Percentiles rank a stretch among this genome's conserved stretches.
Evolutionary conservation across 2,113 vertebrate genomes (phyloP).

Genomic region (Cichladusa arquata): DNA sequence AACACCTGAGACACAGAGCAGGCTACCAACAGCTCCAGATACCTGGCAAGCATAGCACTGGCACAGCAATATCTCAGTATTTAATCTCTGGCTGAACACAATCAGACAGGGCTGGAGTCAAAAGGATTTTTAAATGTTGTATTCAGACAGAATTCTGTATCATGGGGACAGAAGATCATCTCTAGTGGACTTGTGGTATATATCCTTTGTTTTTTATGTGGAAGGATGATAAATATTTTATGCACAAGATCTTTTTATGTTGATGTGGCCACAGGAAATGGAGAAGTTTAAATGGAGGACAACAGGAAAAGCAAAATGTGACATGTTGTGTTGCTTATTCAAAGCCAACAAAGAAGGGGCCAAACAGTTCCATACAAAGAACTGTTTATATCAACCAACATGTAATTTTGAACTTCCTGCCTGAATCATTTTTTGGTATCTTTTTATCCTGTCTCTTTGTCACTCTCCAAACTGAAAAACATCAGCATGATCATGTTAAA

Average conservation of each 20-base stretch:
- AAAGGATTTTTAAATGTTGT: background rate
- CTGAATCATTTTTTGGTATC: background rate
- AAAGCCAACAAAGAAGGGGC: background rate
- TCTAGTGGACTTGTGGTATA: background rate
- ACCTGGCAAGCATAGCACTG: background rate
- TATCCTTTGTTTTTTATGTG: background rate
- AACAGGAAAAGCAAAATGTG: background rate
- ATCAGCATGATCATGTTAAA: background rate
- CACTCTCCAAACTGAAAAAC: background rate
- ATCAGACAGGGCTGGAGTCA: background rate
- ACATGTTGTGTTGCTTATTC: background rate
- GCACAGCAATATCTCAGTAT: accelerated
- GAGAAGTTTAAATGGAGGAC: slow-evolving; percentile 14
- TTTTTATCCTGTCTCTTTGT: slow-evolving; percentile 6
- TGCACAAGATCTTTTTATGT: background rate
- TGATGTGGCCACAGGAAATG: background rate
- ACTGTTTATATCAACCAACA: background rate
- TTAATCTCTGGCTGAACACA: background rate
- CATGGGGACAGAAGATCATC: background rate
- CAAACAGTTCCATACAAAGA: slow-evolving; percentile 3
- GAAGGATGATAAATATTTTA: background rate
- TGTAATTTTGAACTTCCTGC: background rate
- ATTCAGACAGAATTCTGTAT: background rate
- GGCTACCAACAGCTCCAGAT: background rate
- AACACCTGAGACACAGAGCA: background rate